Evolutionary conservation across 2,113 vertebrate species (phyloP).

Genomic region (Ammodytes marinus): DNA sequence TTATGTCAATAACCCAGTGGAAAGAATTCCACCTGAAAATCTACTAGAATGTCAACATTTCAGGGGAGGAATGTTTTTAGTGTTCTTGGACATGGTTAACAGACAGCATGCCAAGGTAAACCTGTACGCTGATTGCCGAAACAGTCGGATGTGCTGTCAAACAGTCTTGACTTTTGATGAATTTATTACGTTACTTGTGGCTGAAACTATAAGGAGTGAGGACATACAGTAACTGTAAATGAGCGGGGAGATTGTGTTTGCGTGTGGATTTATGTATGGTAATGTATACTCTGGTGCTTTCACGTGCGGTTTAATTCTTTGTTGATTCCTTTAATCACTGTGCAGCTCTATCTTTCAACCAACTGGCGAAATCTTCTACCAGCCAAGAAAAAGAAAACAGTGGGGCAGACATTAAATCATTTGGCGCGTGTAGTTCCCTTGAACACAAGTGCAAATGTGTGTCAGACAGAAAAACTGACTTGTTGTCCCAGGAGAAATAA

Average conservation of each 20-base stretch:
- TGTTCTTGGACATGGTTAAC: conserved; percentile 45
- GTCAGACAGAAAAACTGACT: conserved; percentile 15
- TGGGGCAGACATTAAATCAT: not conserved
- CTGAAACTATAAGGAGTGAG: conserved; percentile 11
- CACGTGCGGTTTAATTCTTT: not conserved
- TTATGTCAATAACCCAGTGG: conserved; percentile 40
- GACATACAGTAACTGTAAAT: not conserved
- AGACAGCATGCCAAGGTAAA: conserved; percentile 65
- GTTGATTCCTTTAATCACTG: conserved; percentile 9
- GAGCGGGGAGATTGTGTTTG: conserved; percentile 3
- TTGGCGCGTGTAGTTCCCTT: not conserved
- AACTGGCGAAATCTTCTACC: conserved; percentile 2
- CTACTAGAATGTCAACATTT: conserved; percentile 31
- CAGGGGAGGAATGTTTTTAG: conserved; percentile 43
- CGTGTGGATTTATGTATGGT: not conserved
- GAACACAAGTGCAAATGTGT: conserved; percentile 22
- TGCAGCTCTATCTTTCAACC: not conserved
- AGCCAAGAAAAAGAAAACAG: conserved; percentile 10
- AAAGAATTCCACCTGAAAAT: conserved; percentile 56
- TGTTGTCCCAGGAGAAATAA: conserved; percentile 33
- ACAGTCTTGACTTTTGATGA: conserved; percentile 30
- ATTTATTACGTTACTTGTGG: conserved; percentile 59
- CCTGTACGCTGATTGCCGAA: conserved; percentile 54
- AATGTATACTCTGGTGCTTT: not conserved
- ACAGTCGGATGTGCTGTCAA: conserved; percentile 63